Conservation (phyloP, 2,797 vertebrate species). For the Danio tinwini region DNA sequence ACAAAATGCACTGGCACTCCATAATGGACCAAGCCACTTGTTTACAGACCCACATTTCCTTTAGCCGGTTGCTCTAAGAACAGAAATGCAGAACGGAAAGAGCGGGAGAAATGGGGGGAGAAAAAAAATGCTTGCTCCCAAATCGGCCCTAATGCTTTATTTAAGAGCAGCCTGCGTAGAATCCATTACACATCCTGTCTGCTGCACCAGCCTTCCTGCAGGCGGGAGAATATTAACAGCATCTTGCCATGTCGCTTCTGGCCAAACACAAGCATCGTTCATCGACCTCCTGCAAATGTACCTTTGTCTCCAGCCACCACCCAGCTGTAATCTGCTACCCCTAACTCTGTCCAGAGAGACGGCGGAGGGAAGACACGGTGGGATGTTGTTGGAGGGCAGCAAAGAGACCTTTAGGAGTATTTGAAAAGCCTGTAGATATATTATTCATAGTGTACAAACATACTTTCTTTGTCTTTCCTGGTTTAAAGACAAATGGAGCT, state of each 20-base stretch:
- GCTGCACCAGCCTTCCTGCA: constrained; percentile 26
- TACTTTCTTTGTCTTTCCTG: constrained; percentile 6
- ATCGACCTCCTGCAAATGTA: constrained; percentile 35
- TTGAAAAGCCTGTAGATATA: constrained; percentile 36
- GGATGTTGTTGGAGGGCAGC: not conserved
- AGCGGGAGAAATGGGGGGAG: constrained; percentile 40
- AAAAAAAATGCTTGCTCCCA: constrained; percentile 50
- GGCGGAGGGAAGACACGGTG: not conserved
- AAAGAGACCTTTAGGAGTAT: constrained; percentile 34
- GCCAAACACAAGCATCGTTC: constrained; percentile 44
- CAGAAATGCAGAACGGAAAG: constrained; percentile 22
- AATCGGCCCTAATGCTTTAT: constrained; percentile 61
- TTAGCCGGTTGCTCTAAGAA: constrained; percentile 55
- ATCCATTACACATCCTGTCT: constrained; percentile 56
- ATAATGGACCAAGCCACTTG: constrained; percentile 71
- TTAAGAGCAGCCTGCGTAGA: constrained; percentile 53
- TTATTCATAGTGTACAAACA: constrained; percentile 47
- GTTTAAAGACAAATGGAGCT: constrained; percentile 39
- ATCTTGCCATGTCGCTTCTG: constrained; percentile 46
- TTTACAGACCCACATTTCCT: constrained; percentile 62
- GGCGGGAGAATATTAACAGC: constrained; percentile 49
- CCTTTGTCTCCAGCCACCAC: constrained; percentile 39
- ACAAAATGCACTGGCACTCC: constrained; percentile 66
- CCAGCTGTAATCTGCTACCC: constrained; percentile 38
- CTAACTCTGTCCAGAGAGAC: constrained; percentile 10